Conservation (phyloP, 2,888 invertebrate genomes). For the Epinotia nisella region DNA sequence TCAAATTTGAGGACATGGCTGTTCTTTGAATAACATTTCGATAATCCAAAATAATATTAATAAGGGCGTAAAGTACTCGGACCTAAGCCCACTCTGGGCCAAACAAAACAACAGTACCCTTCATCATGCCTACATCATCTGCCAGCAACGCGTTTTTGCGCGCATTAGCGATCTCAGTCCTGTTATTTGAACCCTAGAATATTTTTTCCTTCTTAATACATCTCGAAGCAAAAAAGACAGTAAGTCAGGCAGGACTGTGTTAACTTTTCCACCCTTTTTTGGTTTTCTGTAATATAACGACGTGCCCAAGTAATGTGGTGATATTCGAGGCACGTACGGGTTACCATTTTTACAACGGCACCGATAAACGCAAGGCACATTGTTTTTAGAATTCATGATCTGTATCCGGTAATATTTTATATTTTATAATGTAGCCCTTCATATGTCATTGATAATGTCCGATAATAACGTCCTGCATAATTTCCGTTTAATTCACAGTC, state of each 20-base stretch:
- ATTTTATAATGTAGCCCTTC: conserved; percentile 22
- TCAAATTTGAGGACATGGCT: neutral
- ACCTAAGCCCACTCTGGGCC: neutral
- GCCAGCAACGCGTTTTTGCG: conserved; percentile 40
- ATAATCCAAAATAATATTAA: conserved; percentile 6
- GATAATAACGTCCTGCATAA: conserved; percentile 22
- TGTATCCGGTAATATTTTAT: conserved; percentile 33
- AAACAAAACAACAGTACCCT: conserved; percentile 37
- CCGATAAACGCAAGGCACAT: conserved; percentile 41
- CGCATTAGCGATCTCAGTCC: conserved; percentile 40
- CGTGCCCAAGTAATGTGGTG: conserved; percentile 29
- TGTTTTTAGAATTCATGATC: conserved; percentile 44
- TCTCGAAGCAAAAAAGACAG: conserved; percentile 21
- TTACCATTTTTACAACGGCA: conserved; percentile 41
- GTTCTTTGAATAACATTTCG: neutral
- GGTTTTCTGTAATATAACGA: conserved; percentile 22
- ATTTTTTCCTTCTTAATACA: conserved; percentile 33
- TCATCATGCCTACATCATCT: too few species aligned
- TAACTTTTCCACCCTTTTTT: conserved; percentile 12
- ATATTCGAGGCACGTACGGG: conserved; percentile 42
- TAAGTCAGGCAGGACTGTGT: conserved; percentile 30
- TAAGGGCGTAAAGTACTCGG: conserved; percentile 9
- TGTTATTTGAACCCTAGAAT: conserved; percentile 37
- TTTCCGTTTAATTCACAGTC: conserved; percentile 16
- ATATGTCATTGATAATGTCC: conserved; percentile 38